These are phyloP conservation scores for Theonella swinhoei DNA, from an alignment of 37 sponge, comb jelly and placozoan species.

Conservation along the genomic window DNA sequence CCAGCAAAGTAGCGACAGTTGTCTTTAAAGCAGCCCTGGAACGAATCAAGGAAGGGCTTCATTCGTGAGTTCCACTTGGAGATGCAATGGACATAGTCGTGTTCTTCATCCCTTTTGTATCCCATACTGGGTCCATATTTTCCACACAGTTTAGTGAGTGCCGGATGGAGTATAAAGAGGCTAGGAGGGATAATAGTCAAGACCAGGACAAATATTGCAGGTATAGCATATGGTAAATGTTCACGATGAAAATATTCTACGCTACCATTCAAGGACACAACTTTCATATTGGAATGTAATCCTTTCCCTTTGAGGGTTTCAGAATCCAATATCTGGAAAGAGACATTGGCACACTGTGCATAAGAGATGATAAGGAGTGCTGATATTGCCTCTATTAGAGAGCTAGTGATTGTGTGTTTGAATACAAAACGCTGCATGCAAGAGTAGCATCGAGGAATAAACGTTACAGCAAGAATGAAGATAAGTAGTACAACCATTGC, in stretches of 20 bases:
- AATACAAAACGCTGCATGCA: too few species aligned
- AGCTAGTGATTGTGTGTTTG: background rate
- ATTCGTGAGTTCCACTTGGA: too few species aligned
- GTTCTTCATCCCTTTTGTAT: too few species aligned
- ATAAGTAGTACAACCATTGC: slow-evolving; percentile 6
- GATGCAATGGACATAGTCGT: background rate
- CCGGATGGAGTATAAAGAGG: background rate
- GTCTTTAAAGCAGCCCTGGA: slow-evolving; percentile 41
- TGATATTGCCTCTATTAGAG: slow-evolving; percentile 24
- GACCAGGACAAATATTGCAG: slow-evolving; percentile 11
- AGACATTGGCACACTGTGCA: slow-evolving; percentile 27
- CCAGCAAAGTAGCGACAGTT: slow-evolving; percentile 39
- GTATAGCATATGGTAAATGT: slow-evolving; percentile 30
- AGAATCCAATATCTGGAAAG: slow-evolving; percentile 16
- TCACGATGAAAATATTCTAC: slow-evolving; percentile 1
- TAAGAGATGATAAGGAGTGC: slow-evolving; percentile 31
- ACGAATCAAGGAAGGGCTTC: slow-evolving; percentile 36
- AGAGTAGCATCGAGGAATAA: background rate
- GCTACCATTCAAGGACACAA: slow-evolving; percentile 20
- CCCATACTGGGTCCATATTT: too few species aligned
- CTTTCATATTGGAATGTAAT: background rate
- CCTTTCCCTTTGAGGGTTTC: background rate
- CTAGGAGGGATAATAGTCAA: background rate
- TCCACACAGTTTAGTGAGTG: too few species aligned
- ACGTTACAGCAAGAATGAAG: background rate